phyloP scores from a whole-genome alignment of 2,113 vertebrate species.

The Laticauda colubrina region DNA sequence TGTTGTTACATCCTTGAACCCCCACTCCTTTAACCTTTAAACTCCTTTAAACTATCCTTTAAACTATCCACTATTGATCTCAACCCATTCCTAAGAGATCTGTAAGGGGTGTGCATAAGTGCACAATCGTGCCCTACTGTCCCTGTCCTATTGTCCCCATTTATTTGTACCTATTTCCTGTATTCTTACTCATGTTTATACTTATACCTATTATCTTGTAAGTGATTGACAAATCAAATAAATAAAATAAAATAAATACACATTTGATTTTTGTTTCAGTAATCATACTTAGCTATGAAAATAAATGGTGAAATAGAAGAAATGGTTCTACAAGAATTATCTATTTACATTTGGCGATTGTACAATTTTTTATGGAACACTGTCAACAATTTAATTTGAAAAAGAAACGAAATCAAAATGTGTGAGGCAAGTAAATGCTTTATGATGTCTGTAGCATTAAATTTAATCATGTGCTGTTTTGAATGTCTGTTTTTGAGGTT shows the following conservation, averaged over 20 bases:
- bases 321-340: background rate
- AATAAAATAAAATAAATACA: background rate
- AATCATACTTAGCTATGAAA: slow-evolving; percentile 1
- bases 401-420: background rate
- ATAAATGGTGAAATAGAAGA: slow-evolving; percentile 12
- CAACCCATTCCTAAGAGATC: too few relatives aligned
- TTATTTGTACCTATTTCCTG: too few relatives aligned
- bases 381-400: background rate
- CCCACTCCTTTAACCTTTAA: too few relatives aligned
- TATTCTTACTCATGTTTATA: too few relatives aligned
- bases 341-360: background rate
- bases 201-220: too few relatives aligned
- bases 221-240: too few relatives aligned
- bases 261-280: slow-evolving; percentile 5
- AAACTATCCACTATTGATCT: too few relatives aligned
- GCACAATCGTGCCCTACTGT: too few relatives aligned
- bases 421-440: background rate
- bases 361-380: background rate
- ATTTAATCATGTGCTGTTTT: background rate
- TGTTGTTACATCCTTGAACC: too few relatives aligned
- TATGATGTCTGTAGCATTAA: accelerated
- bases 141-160: too few relatives aligned
- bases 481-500: slow-evolving; percentile 16
- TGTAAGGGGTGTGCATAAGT: too few relatives aligned
- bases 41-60: too few relatives aligned